Evolutionary conservation across 2,888 invertebrate species (phyloP), one percentile per base, ranked within the genome.

Genomic region (Buathra laborator): DNA sequence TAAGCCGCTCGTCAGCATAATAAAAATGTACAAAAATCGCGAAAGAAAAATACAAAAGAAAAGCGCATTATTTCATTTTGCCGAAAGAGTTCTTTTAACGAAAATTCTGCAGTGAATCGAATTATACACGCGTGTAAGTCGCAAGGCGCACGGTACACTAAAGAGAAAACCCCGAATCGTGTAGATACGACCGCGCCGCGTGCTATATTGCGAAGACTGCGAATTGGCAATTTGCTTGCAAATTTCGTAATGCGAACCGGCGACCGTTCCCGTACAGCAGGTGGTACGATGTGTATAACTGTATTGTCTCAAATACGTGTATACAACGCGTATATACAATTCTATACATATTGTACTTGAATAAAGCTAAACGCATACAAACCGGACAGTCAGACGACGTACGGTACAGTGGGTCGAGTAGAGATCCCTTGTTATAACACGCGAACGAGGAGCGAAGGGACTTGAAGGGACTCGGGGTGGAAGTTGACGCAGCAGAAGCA

Each of bases 221-320:
- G 92, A 92, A 93, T 93, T 93, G 92, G 89, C 93, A 93, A 93
- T 93, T 93, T 93, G 92, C 92, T 93, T 93, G 93, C 92, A 93
- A 93, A 93, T 93, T 93, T 92, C 88, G 89, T 68, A 78, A 56
- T 70, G 67, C 37, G 44, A 43, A 70, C 51, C 70, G 51, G 70
- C 19, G 24, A 46, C 59, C 71, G 62, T 78, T 72, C 80, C 46
- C 46, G 59, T 59, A 84, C 76, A 84, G 71, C 84, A 80, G 75
- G 80, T 80, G 74, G 62, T 66, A 70, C 75, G 44, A 37, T 37
- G 19, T 75, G 51, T 59, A 56, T 59, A 67, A 56, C 51, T 44
- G 32, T 72, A 68, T 29, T 43, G 46, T 67, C 56, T 14, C 62
- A 48, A 53, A 43, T 53, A 71, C 51, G 24, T 46, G 46, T 46